Base-by-base conservation (phyloP, 2,797 vertebrate genomes). In the Zenarchopterus dispar region DNA sequence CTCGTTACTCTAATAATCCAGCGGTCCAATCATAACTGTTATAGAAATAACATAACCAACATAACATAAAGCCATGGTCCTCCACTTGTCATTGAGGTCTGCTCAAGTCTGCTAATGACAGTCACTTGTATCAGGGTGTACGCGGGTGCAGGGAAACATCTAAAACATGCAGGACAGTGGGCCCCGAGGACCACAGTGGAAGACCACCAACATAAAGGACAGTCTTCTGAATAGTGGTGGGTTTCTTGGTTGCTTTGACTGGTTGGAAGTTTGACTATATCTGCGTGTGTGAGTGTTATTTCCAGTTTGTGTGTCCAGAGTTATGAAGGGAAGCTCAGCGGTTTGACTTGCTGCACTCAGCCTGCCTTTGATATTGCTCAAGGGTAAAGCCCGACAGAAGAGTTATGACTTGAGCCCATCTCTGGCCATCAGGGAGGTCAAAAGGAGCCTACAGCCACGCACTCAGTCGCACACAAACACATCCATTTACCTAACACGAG, bases 351-450 rank as follows among this genome's bases (percentile, higher is more conserved):
- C 73, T 88, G 84, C 82, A 77, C 87, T 84, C 78, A 74, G 73
- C 82, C 75, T 69, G 70, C 42, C 75, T 69, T 76, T 87, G 87
- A 87, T 90, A 84, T 88, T 90, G 86, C 88, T 91, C 86, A 91
- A 91, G 92, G 89, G 89, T 89, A 91, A 89, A 87, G 65, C 77
- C 75, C 79, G 73, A 85, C 80, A 87, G 81, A 76, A 89, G 90
- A 92, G 84, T 92, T 91, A 91, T 89, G 90, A 90, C 87, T 91
- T 74, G 65, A 85, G 79, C 74, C 80, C 86, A 85, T 84, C 85
- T 85, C 81, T 74, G 75, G 75, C 82, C 78, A 84, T 90, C 87
- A 84, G 84, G 82, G 83, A 86, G 87, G 87, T 88, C 72, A 88
- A 48, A 80, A 82, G 81, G 81, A 85, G 65, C 80, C 84, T 74